Percentiles rank a stretch among this genome's conserved stretches.
Evolutionary conservation across 2,888 invertebrate genomes (phyloP).

Genomic region (Ectemnius continuus): DNA sequence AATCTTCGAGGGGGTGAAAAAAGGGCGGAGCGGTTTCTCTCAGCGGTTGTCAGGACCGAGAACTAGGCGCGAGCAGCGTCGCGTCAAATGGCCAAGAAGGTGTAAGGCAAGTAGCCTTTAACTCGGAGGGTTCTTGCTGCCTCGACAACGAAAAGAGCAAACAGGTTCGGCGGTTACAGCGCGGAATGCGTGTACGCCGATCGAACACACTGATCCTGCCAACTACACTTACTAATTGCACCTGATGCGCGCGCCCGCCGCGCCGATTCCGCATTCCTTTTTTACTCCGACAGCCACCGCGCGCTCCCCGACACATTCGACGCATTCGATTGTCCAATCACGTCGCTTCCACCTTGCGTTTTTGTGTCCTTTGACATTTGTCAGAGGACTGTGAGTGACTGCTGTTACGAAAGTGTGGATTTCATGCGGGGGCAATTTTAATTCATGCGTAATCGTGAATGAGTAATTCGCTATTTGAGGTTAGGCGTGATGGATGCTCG

Average conservation of each 20-base stretch:
- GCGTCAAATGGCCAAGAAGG: slow-evolving; percentile 20
- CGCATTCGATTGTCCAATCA: neutral
- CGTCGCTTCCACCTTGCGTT: neutral
- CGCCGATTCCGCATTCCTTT: slow-evolving; percentile 27
- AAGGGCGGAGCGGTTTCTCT: slow-evolving; percentile 17
- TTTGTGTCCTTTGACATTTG: no score
- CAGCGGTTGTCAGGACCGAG: slow-evolving; percentile 10
- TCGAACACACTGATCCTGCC: slow-evolving; percentile 3
- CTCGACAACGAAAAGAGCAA: slow-evolving; percentile 20
- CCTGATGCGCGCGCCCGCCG: neutral
- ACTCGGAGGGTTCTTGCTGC: slow-evolving; percentile 22
- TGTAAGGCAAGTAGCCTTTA: slow-evolving; percentile 35
- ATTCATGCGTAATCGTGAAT: no score
- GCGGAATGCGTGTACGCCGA: slow-evolving; percentile 25
- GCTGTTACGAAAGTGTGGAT: no score
- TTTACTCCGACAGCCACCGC: neutral
- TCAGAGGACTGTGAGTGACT: no score
- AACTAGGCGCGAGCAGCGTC: neutral
- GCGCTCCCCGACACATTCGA: no score
- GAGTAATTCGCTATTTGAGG: no score
- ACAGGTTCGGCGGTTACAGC: slow-evolving; percentile 29
- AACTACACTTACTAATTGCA: neutral
- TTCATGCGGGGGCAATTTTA: no score
- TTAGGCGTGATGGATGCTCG: no score
- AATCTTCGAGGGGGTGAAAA: slow-evolving; percentile 6